Evolutionary conservation across 2,888 invertebrate genomes (phyloP).

Genomic region (Habrosyne pyritoides): DNA sequence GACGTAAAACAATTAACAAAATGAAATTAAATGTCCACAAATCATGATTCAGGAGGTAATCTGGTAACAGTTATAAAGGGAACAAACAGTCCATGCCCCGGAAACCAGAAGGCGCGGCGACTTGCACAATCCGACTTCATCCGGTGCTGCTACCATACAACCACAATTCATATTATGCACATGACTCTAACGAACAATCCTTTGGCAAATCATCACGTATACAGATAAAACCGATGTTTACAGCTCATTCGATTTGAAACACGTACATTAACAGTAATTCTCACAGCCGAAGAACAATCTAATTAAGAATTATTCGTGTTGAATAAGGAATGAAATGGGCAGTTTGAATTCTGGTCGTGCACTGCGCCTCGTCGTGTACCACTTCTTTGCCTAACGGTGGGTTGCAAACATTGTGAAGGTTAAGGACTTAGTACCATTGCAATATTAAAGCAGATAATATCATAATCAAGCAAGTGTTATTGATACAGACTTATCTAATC

Average conservation of each 20-base stretch:
- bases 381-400: slow-evolving; percentile 52
- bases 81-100: slow-evolving; percentile 25
- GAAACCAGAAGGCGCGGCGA: slow-evolving; percentile 57
- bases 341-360: slow-evolving; percentile 54
- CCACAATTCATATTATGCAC: slow-evolving; percentile 34
- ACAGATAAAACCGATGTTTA: slow-evolving; percentile 44
- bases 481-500: background rate
- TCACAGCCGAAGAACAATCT: slow-evolving; percentile 41
- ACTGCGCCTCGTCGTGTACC: slow-evolving; percentile 19
- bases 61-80: background rate
- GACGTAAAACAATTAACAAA: background rate
- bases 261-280: slow-evolving; percentile 42
- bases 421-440: slow-evolving; percentile 16
- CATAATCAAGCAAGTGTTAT: background rate
- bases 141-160: slow-evolving; percentile 47
- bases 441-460: background rate
- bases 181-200: slow-evolving; percentile 30
- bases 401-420: slow-evolving; percentile 32
- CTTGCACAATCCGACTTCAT: slow-evolving; percentile 60
- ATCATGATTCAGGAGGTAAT: background rate
- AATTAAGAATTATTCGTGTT: slow-evolving; percentile 50
- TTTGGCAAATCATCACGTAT: slow-evolving; percentile 39
- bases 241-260: slow-evolving; percentile 42
- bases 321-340: slow-evolving; percentile 51
- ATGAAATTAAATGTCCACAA: background rate